These are phyloP conservation scores for Daphoenositta chrysoptera DNA, from an alignment of 2,113 vertebrate species.

Conservation along the genomic window DNA sequence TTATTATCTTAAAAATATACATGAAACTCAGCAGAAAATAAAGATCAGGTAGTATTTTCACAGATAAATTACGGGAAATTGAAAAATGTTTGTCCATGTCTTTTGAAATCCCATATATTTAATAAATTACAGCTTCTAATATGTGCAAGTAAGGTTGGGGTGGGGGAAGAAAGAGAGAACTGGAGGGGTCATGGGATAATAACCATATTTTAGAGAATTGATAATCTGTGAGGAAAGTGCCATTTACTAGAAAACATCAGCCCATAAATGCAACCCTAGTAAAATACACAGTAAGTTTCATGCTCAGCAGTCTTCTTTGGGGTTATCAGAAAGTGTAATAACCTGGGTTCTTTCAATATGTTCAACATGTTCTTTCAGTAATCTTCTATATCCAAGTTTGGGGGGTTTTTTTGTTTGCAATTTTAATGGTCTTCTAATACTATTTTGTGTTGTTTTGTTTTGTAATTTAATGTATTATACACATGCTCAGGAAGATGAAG, in stretches of 20 bases:
- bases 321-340: not conserved
- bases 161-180: not conserved
- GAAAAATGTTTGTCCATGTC: not conserved
- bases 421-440: not conserved
- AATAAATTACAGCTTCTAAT: not conserved
- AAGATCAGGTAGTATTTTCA: not conserved
- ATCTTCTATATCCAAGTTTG: not conserved
- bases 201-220: not conserved
- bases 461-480: not conserved
- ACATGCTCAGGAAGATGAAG: not conserved
- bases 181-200: not conserved
- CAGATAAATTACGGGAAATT: not conserved
- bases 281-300: not conserved
- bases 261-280: not conserved
- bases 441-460: not conserved
- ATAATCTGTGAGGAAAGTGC: not conserved
- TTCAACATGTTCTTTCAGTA: not conserved
- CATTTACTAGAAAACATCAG: not conserved
- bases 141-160: not conserved
- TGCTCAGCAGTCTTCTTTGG: not conserved
- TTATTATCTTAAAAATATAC: not conserved
- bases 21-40: not conserved
- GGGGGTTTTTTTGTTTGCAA: not conserved
- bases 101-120: not conserved
- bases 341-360: not conserved